These are phyloP conservation scores for Buphagus erythrorhynchus DNA, from an alignment of 2,797 vertebrate species.

Conservation along the genomic window DNA sequence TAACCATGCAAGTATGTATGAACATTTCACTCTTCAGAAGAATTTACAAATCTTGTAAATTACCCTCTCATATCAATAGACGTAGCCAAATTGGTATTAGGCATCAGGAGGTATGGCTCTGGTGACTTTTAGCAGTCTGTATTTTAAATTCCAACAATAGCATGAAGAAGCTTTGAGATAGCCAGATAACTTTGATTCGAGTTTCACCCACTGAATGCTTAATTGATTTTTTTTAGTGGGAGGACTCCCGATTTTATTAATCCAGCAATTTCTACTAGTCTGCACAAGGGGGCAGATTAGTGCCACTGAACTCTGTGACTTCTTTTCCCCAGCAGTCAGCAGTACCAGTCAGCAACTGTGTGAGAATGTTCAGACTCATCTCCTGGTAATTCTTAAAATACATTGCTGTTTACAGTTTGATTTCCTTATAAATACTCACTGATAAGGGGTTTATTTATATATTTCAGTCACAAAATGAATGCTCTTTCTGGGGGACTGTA, in stretches of 20 bases:
- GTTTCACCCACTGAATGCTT: neutral
- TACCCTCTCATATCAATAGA: neutral
- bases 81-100: neutral
- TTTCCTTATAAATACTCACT: neutral
- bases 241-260: neutral
- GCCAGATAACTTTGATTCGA: neutral
- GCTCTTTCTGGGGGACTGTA: neutral
- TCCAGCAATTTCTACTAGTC: neutral
- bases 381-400: neutral
- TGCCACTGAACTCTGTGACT: neutral
- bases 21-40: neutral
- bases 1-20: neutral
- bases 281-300: conserved; percentile 66
- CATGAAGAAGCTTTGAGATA: neutral
- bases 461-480: neutral
- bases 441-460: neutral
- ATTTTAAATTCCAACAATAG: neutral
- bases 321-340: neutral
- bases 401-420: neutral
- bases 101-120: neutral
- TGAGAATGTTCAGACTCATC: neutral
- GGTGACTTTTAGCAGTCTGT: neutral
- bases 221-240: neutral
- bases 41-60: neutral
- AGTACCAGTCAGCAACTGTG: neutral